Percentiles rank a stretch among this genome's conserved stretches.
phyloP scores from a whole-genome alignment of 2,888 invertebrate species.

The Acrocyrtus sp. region DNA sequence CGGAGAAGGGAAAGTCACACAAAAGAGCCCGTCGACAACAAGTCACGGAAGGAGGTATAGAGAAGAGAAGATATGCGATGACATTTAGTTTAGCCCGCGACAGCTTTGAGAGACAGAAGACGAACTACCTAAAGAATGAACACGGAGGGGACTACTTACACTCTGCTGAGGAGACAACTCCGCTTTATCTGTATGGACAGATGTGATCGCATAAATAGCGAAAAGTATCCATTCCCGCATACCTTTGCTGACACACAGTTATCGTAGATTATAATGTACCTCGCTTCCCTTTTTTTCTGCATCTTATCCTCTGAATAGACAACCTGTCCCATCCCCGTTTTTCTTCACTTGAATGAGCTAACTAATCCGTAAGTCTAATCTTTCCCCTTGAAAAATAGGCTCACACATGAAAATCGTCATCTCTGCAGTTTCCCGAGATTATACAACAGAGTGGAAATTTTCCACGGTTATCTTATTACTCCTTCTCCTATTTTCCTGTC shows the following conservation, averaged over 20 bases:
- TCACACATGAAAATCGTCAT: slow-evolving; percentile 4
- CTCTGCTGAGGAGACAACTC: too few relatives aligned
- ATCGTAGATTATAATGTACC: too few relatives aligned
- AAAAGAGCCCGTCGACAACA: slow-evolving; percentile 20
- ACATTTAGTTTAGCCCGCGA: slow-evolving; percentile 22
- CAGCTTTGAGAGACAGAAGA: background rate
- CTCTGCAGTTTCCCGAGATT: too few relatives aligned
- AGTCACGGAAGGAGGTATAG: slow-evolving; percentile 16
- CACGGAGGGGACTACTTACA: too few relatives aligned
- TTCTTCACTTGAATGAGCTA: slow-evolving; percentile 38
- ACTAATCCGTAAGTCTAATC: slow-evolving; percentile 47
- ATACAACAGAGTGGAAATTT: too few relatives aligned
- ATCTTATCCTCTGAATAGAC: slow-evolving; percentile 1
- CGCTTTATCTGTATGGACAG: too few relatives aligned
- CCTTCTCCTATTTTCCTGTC: too few relatives aligned
- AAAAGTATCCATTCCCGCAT: slow-evolving; percentile 3
- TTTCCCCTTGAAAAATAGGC: slow-evolving; percentile 29
- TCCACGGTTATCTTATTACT: too few relatives aligned
- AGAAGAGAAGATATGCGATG: slow-evolving; percentile 12
- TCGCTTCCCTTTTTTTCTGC: too few relatives aligned
- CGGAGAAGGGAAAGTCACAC: background rate
- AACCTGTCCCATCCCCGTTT: background rate
- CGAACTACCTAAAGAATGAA: too few relatives aligned
- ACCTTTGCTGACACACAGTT: slow-evolving; percentile 1
- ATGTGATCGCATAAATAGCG: too few relatives aligned